These are phyloP conservation scores for Cyrtodaria siliqua DNA, from an alignment of 2,888 invertebrate species.

Conservation along the genomic window DNA sequence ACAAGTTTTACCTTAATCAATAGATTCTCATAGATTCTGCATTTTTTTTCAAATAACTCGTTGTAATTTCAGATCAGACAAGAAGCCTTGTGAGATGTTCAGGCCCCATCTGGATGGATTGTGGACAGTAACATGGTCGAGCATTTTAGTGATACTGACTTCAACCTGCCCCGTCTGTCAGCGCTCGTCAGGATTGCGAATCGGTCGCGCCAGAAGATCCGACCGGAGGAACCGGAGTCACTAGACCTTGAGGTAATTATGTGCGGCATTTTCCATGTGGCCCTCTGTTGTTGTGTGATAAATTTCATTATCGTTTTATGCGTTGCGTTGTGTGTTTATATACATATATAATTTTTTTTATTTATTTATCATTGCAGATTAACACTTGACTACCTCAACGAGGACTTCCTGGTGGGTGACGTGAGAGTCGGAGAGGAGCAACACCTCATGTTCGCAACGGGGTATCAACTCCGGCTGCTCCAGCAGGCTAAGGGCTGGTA, in stretches of 20 bases:
- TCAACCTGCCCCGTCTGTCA: slow-evolving; percentile 8
- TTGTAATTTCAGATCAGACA: not conserved
- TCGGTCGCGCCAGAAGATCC: slow-evolving; percentile 8
- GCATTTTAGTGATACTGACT: not conserved
- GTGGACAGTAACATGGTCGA: slow-evolving; percentile 5
- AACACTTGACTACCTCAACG: not conserved
- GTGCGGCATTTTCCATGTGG: not conserved
- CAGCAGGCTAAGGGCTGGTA: slow-evolving; percentile 2
- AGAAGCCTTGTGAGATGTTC: not conserved
- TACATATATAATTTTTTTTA: no score
- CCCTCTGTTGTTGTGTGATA: no score
- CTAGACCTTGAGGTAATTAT: slow-evolving; percentile 14
- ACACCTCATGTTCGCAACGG: slow-evolving; percentile 20
- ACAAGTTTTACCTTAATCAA: not conserved
- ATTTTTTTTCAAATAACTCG: no score
- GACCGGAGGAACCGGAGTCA: slow-evolving; percentile 4
- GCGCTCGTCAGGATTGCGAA: not conserved
- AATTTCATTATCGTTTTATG: no score
- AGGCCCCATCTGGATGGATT: not conserved
- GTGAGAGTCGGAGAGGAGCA: slow-evolving; percentile 12
- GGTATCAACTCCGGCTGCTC: slow-evolving; percentile 7
- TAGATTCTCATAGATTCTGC: not conserved
- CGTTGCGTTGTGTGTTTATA: no score
- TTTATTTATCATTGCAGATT: no score
- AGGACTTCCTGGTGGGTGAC: slow-evolving; percentile 14